Conservation (phyloP, 2,797 vertebrate species). For the Platalea minor region DNA sequence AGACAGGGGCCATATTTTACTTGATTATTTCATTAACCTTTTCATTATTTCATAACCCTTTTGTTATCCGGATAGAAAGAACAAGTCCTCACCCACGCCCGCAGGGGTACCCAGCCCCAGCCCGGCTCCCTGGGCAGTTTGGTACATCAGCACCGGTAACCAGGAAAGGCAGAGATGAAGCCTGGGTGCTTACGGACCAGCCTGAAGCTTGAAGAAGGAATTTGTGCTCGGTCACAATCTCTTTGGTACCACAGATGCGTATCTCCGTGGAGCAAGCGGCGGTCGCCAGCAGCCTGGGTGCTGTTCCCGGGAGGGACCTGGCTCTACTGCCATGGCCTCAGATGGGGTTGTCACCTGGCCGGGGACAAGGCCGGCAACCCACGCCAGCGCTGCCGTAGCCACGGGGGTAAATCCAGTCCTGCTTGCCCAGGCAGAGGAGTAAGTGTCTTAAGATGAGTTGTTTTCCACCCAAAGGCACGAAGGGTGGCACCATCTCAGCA, state of each 20-base stretch:
- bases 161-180: neutral
- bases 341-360: neutral
- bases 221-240: neutral
- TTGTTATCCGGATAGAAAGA: neutral
- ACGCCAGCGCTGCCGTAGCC: neutral
- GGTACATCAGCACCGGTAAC: too few relatives aligned
- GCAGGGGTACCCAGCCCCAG: neutral
- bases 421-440: neutral
- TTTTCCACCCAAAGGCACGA: neutral
- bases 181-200: neutral
- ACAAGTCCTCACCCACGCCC: neutral
- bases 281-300: neutral
- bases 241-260: neutral
- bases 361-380: neutral
- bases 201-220: neutral
- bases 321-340: neutral
- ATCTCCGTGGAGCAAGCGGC: rapidly evolving
- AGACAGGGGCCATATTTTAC: neutral
- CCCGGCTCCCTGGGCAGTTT: neutral
- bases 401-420: neutral
- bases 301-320: neutral
- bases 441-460: neutral
- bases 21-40: neutral
- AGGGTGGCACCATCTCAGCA: neutral
- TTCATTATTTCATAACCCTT: neutral